These are phyloP conservation scores for Drosophila ambigua DNA, from an alignment of 1,140 invertebrate genomes.

Conservation along the genomic window DNA sequence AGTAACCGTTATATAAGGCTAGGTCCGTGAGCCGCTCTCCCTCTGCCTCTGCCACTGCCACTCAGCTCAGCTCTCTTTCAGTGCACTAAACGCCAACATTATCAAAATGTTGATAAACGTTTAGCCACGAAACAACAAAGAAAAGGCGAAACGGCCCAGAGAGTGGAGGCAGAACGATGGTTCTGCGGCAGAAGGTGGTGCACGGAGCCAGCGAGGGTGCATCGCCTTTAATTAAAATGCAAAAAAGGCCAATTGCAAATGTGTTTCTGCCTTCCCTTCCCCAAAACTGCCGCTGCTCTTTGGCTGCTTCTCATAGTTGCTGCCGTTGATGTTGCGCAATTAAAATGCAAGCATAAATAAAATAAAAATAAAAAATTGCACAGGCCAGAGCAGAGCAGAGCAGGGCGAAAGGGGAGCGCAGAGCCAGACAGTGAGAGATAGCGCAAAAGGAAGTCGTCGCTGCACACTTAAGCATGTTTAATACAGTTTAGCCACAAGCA, in stretches of 20 bases:
- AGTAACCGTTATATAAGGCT: conserved; percentile 45
- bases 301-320: conserved; percentile 22
- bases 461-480: conserved; percentile 84
- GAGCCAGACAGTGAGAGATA: conserved; percentile 4
- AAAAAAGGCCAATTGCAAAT: conserved; percentile 81
- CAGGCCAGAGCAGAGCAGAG: conserved; percentile 15
- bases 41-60: not conserved
- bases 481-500: conserved; percentile 83
- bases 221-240: conserved; percentile 75
- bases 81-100: conserved; percentile 72
- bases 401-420: conserved; percentile 23
- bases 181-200: not conserved
- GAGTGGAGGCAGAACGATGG: too few relatives aligned
- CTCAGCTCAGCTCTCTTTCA: conserved; percentile 11
- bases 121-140: conserved; percentile 53
- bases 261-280: conserved; percentile 25
- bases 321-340: conserved; percentile 54
- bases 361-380: conserved; percentile 18
- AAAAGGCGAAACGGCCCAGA: conserved; percentile 10
- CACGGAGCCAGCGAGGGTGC: conserved; percentile 5
- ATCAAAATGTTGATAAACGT: conserved; percentile 83
- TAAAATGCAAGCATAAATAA: conserved; percentile 56
- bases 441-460: conserved; percentile 56
- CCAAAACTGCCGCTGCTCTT: not conserved
- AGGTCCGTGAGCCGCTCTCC: not conserved